Percentiles rank a stretch among this genome's conserved stretches.
These are phyloP conservation scores for Cherax destructor DNA, from an alignment of 1,140 invertebrate genomes.

Conservation along the genomic window DNA sequence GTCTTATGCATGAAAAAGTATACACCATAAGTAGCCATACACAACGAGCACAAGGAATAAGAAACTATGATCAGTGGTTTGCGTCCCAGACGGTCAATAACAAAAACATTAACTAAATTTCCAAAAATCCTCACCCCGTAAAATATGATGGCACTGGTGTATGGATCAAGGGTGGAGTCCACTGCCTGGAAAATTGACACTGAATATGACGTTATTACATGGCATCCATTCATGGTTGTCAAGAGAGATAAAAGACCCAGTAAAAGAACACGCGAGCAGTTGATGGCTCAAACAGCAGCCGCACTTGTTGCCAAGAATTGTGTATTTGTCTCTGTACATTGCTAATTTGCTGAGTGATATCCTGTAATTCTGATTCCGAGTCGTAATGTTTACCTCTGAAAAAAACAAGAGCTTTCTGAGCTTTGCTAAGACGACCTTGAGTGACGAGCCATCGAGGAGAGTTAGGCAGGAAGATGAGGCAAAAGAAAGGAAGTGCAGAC, in stretches of 20 bases:
- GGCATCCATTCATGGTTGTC: not conserved
- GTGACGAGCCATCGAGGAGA: slow-evolving; percentile 45
- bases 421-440: slow-evolving; percentile 9
- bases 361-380: not conserved
- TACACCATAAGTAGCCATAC: not conserved
- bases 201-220: not conserved
- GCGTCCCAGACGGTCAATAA: slow-evolving; percentile 9
- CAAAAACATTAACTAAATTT: not conserved
- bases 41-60: not conserved
- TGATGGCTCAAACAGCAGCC: not conserved
- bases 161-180: not conserved
- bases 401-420: slow-evolving; percentile 10
- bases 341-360: slow-evolving; percentile 14
- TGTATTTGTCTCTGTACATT: not conserved
- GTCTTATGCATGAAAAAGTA: not conserved
- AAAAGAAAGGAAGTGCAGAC: slow-evolving; percentile 11
- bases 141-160: slow-evolving; percentile 10
- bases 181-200: not conserved
- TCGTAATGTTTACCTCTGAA: slow-evolving; percentile 17
- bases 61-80: slow-evolving; percentile 13
- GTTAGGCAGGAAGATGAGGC: slow-evolving; percentile 15
- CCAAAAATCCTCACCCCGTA: not conserved
- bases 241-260: not conserved
- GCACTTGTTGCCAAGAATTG: not conserved
- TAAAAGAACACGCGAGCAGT: not conserved